These are phyloP conservation scores for Argyrosomus japonicus DNA, from an alignment of 2,113 vertebrate genomes.

Conservation along the genomic window DNA sequence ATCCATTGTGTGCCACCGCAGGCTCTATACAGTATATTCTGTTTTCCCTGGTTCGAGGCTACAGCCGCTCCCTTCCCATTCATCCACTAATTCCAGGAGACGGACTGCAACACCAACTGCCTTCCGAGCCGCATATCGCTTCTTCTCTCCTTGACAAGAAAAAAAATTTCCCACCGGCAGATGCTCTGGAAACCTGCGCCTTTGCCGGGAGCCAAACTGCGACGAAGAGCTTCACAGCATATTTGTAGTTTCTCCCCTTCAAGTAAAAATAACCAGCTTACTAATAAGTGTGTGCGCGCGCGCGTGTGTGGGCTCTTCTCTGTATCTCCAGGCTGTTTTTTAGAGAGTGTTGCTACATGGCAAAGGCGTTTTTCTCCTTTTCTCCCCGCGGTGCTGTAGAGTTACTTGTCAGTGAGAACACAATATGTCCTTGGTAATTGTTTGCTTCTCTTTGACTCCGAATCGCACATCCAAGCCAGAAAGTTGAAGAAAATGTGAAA, in stretches of 20 bases:
- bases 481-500: background rate
- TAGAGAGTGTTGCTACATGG: slow-evolving; percentile 41
- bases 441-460: background rate
- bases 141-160: background rate
- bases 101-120: slow-evolving; percentile 59
- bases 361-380: slow-evolving; percentile 25
- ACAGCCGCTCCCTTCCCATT: slow-evolving; percentile 73
- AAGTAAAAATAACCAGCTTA: slow-evolving; percentile 63
- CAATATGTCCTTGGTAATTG: slow-evolving; percentile 38
- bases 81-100: slow-evolving; percentile 76
- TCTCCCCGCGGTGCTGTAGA: slow-evolving; percentile 35
- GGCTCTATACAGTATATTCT: slow-evolving; percentile 30
- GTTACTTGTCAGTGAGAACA: slow-evolving; percentile 24
- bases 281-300: background rate
- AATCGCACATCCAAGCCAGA: slow-evolving; percentile 15
- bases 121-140: slow-evolving; percentile 62
- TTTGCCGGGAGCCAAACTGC: slow-evolving; percentile 54
- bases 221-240: slow-evolving; percentile 61
- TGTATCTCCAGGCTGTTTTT: slow-evolving; percentile 47
- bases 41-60: slow-evolving; percentile 46
- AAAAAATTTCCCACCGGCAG: slow-evolving; percentile 28
- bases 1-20: slow-evolving; percentile 65
- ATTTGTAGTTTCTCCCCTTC: slow-evolving; percentile 59
- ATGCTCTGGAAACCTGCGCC: slow-evolving; percentile 49
- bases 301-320: slow-evolving; percentile 40